These are phyloP conservation scores for Diachasma alloeum DNA, from an alignment of 1,140 invertebrate species.

Conservation along the genomic window DNA sequence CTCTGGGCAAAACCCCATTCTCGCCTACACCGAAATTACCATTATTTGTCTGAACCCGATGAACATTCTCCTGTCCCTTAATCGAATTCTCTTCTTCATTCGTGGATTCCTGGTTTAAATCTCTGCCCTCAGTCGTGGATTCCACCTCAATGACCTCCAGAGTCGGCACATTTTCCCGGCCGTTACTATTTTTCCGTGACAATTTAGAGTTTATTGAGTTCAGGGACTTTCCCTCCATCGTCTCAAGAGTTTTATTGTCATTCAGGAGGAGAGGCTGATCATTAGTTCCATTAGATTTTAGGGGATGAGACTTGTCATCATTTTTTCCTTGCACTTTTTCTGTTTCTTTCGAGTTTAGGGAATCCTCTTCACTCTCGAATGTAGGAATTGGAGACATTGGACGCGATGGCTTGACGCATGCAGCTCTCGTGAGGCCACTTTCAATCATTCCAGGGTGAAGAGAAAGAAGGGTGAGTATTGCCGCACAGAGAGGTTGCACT, in stretches of 20 bases:
- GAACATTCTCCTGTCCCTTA: conserved; percentile 47
- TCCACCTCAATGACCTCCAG: conserved; percentile 48
- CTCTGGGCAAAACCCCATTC: conserved; percentile 67
- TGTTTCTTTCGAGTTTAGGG: conserved; percentile 40
- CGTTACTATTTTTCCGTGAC: conserved; percentile 42
- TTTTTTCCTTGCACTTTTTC: conserved; percentile 43
- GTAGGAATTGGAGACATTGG: conserved; percentile 82
- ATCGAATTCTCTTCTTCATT: conserved; percentile 40
- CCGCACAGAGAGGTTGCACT: conserved; percentile 86
- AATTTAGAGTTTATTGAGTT: conserved; percentile 32
- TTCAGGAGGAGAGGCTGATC: conserved; percentile 45
- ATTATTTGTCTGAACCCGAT: conserved; percentile 56
- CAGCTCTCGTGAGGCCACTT: conserved; percentile 84
- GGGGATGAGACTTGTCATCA: conserved; percentile 29
- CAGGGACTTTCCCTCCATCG: conserved; percentile 57
- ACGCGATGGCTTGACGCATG: conserved; percentile 80
- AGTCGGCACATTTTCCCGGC: conserved; percentile 38
- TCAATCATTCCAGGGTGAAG: conserved; percentile 91
- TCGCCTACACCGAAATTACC: conserved; percentile 57
- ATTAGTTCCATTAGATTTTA: conserved; percentile 24
- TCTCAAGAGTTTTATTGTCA: conserved; percentile 60
- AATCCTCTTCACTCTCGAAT: conserved; percentile 65
- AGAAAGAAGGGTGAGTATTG: conserved; percentile 88
- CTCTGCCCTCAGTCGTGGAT: conserved; percentile 41
- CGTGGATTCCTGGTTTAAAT: conserved; percentile 33